Base-by-base conservation (phyloP, 2,888 invertebrate genomes). In the Limnephilus marmoratus region DNA sequence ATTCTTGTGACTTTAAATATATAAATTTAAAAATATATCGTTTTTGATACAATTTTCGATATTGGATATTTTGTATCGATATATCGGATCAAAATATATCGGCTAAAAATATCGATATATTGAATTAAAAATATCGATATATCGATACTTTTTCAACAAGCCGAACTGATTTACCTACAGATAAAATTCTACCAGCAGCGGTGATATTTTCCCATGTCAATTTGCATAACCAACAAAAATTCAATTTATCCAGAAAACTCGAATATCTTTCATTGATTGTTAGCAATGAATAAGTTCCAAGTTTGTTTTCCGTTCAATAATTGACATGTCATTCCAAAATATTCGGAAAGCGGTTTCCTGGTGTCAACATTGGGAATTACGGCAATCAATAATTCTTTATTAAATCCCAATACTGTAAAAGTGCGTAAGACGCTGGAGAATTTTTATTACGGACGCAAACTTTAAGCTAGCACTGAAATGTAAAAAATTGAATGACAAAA, bases 271-370 rank as follows among this genome's bases (percentile, higher is more conserved):
- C 24, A 68, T 68, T 68, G 9, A 68, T 68, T 68, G 24, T 68
- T n/a, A 68, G 68, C 53, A 68, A 68, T 82, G 34, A 31, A 82
- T 18, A 31, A 82, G 29, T 82, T 31, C 31, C 29, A 82, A 82
- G 15, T 13, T 68, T 31, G 31, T 34, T 82, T 34, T 82, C 34
- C 82, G 15, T 9, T 31, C 18, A 82, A 31, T 82, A 82, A 82
- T 82, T 82, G 82, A 82, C 82, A 82, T 31, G 82, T 82, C 82
- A 82, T 82, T 34, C 29, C 34, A 34, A 82, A 81, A 34, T 34
- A 29, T 13, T 9, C 34, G 2, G 13, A 82, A 18, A 34, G 82
- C 29, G 5, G 5, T 34, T 31, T 31, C 45, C 45, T 11, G 82
- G 34, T 34, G 82, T 82, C 31, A 82, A 31, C 29, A 34, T 4